These are phyloP conservation scores for Eleutherodactylus coqui DNA, from an alignment of 2,797 vertebrate genomes.

Conservation along the genomic window DNA sequence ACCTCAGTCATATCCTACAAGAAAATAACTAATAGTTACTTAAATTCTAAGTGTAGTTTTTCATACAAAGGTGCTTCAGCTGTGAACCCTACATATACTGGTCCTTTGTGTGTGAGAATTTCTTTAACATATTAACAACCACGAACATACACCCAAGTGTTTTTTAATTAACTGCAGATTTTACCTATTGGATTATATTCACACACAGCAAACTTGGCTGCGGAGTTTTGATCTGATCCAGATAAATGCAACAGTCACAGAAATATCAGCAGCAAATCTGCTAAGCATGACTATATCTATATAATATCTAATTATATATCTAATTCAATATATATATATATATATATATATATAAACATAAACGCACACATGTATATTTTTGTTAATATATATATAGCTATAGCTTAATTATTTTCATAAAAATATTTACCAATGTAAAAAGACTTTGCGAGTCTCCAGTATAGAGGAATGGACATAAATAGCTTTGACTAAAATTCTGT, in stretches of 20 bases:
- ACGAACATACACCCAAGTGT: background rate
- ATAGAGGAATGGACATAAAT: background rate
- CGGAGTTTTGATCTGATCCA: too few species aligned
- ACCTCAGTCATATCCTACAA: background rate
- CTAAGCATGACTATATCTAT: background rate
- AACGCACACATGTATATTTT: too few species aligned
- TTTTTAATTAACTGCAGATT: background rate
- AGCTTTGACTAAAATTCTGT: too few species aligned
- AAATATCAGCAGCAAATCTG: background rate
- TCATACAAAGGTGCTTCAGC: background rate
- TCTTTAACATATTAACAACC: background rate
- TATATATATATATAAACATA: too few species aligned
- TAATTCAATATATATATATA: too few species aligned
- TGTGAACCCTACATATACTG: background rate
- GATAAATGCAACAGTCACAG: background rate
- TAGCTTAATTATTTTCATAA: too few species aligned
- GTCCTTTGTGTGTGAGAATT: background rate
- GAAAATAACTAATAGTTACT: constrained; percentile 6
- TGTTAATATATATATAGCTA: too few species aligned
- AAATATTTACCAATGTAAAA: background rate
- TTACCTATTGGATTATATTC: background rate
- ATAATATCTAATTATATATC: too few species aligned
- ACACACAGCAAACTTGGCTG: background rate
- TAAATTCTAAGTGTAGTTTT: background rate
- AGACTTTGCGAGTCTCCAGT: background rate